Percentiles rank a stretch among this genome's conserved stretches.
Evolutionary conservation across 2,888 invertebrate genomes (phyloP).

Genomic region (Pantelozetes paolii): DNA sequence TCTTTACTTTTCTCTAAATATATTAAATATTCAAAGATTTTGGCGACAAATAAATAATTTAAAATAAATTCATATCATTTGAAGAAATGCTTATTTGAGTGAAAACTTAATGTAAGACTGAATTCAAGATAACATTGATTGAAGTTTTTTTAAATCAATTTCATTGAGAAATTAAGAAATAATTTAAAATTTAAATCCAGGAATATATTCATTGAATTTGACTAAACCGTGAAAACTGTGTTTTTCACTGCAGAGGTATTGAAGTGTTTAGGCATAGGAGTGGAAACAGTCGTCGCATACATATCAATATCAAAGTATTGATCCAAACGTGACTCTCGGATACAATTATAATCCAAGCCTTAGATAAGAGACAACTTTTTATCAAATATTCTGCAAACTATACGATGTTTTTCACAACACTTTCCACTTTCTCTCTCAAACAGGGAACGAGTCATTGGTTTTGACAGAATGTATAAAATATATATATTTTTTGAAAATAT

Average conservation of each 20-base stretch:
- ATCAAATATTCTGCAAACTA: not conserved
- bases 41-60: too few relatives aligned
- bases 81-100: not conserved
- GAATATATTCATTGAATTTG: not conserved
- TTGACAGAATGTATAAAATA: too few relatives aligned
- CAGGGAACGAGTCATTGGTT: not conserved
- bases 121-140: too few relatives aligned
- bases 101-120: too few relatives aligned
- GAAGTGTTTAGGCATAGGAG: not conserved
- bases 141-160: too few relatives aligned
- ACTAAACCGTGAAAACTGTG: not conserved
- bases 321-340: conserved; percentile 35
- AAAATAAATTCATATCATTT: not conserved
- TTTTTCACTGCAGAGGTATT: not conserved
- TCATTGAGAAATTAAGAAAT: not conserved
- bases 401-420: not conserved
- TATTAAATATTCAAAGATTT: too few relatives aligned
- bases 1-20: too few relatives aligned
- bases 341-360: conserved; percentile 34
- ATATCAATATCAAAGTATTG: conserved; percentile 12
- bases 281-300: not conserved
- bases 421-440: not conserved
- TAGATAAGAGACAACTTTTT: conserved; percentile 27
- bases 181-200: not conserved
- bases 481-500: too few relatives aligned